A percentile compares a stretch with the other conserved stretches of the same genome.
These are phyloP conservation scores for Squalus acanthias DNA, from an alignment of 2,797 vertebrate species.

Conservation along the genomic window DNA sequence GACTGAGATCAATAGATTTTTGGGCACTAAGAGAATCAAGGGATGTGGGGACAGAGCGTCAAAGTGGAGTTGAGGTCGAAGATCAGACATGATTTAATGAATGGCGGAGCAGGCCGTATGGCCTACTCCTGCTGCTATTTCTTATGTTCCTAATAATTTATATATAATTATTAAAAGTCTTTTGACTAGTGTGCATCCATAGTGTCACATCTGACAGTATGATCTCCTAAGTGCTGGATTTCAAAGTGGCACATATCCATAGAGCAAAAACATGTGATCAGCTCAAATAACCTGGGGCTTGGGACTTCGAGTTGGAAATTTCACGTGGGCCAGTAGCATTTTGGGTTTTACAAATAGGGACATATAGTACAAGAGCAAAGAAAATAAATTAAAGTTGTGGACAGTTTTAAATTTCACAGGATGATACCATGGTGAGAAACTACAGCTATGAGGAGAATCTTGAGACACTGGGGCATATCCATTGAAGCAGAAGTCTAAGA, in stretches of 20 bases:
- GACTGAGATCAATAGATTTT: too few species aligned
- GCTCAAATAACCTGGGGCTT: not conserved
- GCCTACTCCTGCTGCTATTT: too few species aligned
- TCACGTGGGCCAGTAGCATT: not conserved
- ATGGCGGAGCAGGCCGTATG: too few species aligned
- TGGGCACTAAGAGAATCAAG: too few species aligned
- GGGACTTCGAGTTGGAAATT: not conserved
- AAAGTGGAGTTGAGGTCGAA: too few species aligned
- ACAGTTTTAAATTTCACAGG: not conserved
- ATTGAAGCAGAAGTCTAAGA: not conserved
- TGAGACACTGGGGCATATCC: not conserved
- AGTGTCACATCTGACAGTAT: not conserved
- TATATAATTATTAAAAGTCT: not conserved
- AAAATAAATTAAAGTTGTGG: not conserved
- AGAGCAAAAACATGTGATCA: too few species aligned
- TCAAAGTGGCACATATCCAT: too few species aligned
- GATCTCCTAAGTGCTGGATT: too few species aligned
- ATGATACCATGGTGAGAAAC: not conserved
- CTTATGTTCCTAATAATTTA: not conserved
- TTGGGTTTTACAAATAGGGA: too few species aligned
- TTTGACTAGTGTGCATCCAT: not conserved
- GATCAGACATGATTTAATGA: too few species aligned
- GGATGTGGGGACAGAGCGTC: too few species aligned
- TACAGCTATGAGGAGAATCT: not conserved
- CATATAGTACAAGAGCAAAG: not conserved